Conservation (phyloP, 1,140 invertebrate genomes). For the Calosoma granatense region DNA sequence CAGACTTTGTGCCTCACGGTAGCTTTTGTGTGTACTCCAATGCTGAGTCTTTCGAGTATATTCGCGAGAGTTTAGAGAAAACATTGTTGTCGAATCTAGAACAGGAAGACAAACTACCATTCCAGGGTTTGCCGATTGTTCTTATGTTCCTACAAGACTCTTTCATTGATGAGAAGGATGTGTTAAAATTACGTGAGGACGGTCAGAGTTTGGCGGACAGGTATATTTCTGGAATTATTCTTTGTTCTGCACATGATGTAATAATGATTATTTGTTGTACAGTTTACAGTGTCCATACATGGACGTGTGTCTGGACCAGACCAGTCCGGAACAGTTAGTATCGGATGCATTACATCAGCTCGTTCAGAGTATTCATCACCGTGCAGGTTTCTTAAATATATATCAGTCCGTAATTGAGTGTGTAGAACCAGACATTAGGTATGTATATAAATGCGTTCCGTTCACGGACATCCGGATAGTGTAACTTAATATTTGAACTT, state of each 20-base stretch:
- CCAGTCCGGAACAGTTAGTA: constrained; percentile 50
- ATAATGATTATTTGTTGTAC: constrained; percentile 17
- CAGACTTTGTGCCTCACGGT: constrained; percentile 68
- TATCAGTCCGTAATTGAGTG: constrained; percentile 67
- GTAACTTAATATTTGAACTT: constrained; percentile 31
- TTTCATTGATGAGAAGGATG: constrained; percentile 71
- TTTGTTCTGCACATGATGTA: background rate
- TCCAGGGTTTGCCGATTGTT: constrained; percentile 78
- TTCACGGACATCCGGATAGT: constrained; percentile 32
- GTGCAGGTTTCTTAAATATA: constrained; percentile 57
- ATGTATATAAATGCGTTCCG: constrained; percentile 22
- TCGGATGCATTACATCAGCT: constrained; percentile 64
- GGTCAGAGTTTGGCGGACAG: constrained; percentile 83
- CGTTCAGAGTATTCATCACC: constrained; percentile 62
- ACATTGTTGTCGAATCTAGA: constrained; percentile 84
- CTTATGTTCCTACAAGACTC: constrained; percentile 83
- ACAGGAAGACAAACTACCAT: constrained; percentile 76
- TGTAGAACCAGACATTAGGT: constrained; percentile 79
- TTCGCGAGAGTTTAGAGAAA: constrained; percentile 83
- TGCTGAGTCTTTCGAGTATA: constrained; percentile 83
- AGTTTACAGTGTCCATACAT: constrained; percentile 82
- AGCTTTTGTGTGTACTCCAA: constrained; percentile 87
- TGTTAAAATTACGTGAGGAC: constrained; percentile 72
- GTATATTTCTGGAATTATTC: constrained; percentile 35
- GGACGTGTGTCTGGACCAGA: constrained; percentile 62